Percentiles rank a stretch among this genome's conserved stretches.
Conservation (phyloP, 2,113 vertebrate genomes). For the Acinonyx jubatus region DNA sequence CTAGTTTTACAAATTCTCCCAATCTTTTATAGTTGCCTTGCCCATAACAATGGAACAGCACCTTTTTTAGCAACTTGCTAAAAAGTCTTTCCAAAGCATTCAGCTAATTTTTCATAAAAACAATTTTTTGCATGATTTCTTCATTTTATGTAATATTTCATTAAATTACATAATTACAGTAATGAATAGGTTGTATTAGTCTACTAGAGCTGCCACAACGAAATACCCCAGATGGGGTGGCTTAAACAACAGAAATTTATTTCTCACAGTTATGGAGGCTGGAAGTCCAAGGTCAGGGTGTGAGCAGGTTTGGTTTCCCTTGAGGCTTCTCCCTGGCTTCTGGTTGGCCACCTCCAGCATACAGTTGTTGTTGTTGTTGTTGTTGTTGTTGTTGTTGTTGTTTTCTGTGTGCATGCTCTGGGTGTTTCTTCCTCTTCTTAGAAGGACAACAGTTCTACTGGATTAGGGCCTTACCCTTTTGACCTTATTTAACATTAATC, state of each 20-base stretch:
- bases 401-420: not conserved
- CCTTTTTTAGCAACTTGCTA: not conserved
- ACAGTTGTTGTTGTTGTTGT: not conserved
- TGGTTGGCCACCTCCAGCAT: not conserved
- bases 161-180: not conserved
- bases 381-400: no score
- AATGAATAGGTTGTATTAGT: not conserved
- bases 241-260: not conserved
- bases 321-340: not conserved
- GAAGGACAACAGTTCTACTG: not conserved
- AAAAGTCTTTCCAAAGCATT: constrained; percentile 20
- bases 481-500: not conserved
- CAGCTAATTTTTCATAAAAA: constrained; percentile 8
- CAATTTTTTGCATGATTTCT: not conserved
- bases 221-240: not conserved
- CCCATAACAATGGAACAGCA: not conserved
- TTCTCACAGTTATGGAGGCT: not conserved
- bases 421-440: not conserved
- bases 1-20: not conserved
- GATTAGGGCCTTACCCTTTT: not conserved
- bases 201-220: not conserved
- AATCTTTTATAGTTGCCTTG: not conserved
- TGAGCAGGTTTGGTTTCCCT: not conserved
- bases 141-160: not conserved
- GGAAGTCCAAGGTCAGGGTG: not conserved